A percentile compares a stretch with the other conserved stretches of the same genome.
Conservation (phyloP, 2,888 invertebrate genomes). For the Bruchidius siliquastri region DNA sequence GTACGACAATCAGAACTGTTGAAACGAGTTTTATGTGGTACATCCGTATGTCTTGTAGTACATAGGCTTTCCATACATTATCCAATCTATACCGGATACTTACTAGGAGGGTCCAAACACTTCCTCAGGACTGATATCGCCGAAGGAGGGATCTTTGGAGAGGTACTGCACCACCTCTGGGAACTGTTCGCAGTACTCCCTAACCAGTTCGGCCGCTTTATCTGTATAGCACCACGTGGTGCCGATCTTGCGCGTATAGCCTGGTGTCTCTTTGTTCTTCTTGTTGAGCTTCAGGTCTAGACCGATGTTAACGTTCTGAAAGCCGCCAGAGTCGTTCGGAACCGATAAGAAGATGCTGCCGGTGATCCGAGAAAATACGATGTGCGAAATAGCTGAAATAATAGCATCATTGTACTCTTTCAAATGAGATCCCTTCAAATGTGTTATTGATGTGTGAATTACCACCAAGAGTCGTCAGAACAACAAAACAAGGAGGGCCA, state of each 20-base stretch:
- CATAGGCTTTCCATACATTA: too few species aligned
- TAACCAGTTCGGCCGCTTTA: slow-evolving; percentile 66
- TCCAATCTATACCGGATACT: neutral
- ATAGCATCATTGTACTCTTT: too few species aligned
- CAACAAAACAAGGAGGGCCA: too few species aligned
- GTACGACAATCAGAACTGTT: too few species aligned
- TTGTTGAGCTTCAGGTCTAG: slow-evolving; percentile 88
- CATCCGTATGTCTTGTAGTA: too few species aligned
- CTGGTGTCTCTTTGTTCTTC: slow-evolving; percentile 68
- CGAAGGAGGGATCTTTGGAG: slow-evolving; percentile 45
- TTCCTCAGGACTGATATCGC: slow-evolving; percentile 64
- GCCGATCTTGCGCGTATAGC: slow-evolving; percentile 72
- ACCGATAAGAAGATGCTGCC: slow-evolving; percentile 70
- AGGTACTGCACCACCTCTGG: slow-evolving; percentile 70
- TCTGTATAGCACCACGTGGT: slow-evolving; percentile 77
- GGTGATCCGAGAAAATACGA: slow-evolving; percentile 79
- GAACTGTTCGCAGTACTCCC: slow-evolving; percentile 65
- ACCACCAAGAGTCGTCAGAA: too few species aligned
- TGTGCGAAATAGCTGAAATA: slow-evolving; percentile 58
- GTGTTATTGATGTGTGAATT: too few species aligned
- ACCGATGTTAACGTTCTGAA: slow-evolving; percentile 73
- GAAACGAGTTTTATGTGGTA: too few species aligned
- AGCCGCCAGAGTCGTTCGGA: slow-evolving; percentile 23
- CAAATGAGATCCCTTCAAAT: too few species aligned
- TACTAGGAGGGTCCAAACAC: slow-evolving; percentile 52